Base-by-base conservation (phyloP, 2,888 invertebrate genomes). In the Teinopalpus imperialis region DNA sequence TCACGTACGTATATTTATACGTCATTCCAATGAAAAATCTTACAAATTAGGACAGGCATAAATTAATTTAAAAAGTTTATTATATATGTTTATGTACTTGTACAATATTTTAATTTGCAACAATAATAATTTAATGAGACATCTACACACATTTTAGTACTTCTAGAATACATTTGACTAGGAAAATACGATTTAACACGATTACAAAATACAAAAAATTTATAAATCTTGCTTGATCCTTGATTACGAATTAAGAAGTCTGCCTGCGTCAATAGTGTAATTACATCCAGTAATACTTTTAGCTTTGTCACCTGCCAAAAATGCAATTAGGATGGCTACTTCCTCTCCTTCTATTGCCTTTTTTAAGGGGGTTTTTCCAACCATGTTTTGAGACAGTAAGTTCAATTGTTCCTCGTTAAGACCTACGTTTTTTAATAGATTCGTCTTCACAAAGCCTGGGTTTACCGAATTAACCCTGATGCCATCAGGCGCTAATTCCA, bases 371-470 rank as follows among this genome's bases (percentile, higher is more conserved):
- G 97, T 98, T 0, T 97, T 97, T 7, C 91, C 91, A 1, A 78
- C 67, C 4, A 79, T 72, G 58, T 83, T 87, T 41, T 91, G 90
- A 60, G 94, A 94, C 26, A 92, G 91, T 51, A 93, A 90, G 51
- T 97, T 94, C 52, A 98, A 81, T 74, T 98, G 98, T 65, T 92
- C 91, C 1, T 86, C 83, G 4, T 51, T 76, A 24, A 87, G 51
- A 0, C 83, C 85, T 0, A 92, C 90, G 50, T 93, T 90, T 69
- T 93, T 94, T 56, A 97, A 94, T 12, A 98, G 74, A 69, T 97
- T 94, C 0, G 98, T 98, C 23, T 94, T 81, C 1, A 95, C 93
- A 1, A 97, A 97, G n/a, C 98, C 98, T n/a, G 98, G 98, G 76
- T 96, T 97, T 0, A 98, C 95, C 21, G 94, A 91, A 74, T 98